These are phyloP conservation scores for Crocallis elinguaria DNA, from an alignment of 2,888 invertebrate genomes.

Conservation along the genomic window DNA sequence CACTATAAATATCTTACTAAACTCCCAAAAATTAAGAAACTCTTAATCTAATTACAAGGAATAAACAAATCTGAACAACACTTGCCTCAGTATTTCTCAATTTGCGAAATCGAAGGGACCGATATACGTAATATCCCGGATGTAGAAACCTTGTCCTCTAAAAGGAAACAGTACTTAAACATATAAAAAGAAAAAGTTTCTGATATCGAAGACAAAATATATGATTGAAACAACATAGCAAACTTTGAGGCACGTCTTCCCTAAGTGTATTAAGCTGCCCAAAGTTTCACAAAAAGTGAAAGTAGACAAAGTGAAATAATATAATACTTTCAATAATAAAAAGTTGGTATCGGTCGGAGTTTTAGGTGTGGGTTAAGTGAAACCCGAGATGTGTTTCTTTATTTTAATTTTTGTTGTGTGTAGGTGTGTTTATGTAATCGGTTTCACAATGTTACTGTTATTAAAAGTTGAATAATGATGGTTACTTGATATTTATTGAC, in stretches of 20 bases:
- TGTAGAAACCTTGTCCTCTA: slow-evolving; percentile 45
- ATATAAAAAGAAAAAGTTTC: slow-evolving; percentile 59
- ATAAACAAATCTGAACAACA: background rate
- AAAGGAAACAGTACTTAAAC: slow-evolving; percentile 56
- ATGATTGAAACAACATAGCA: slow-evolving; percentile 77
- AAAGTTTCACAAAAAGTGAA: slow-evolving; percentile 70
- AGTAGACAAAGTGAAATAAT: slow-evolving; percentile 79
- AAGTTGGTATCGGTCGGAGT: slow-evolving; percentile 67
- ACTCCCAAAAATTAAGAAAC: no score
- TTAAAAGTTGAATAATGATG: no score
- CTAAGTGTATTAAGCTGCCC: slow-evolving; percentile 82
- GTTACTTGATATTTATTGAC: no score
- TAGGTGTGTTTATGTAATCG: slow-evolving; percentile 1
- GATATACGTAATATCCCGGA: slow-evolving; percentile 23
- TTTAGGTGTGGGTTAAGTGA: slow-evolving; percentile 15
- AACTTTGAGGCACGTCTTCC: slow-evolving; percentile 66
- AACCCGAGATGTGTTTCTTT: background rate
- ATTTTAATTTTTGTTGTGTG: slow-evolving; percentile 3
- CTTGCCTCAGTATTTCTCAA: background rate
- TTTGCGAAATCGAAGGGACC: slow-evolving; percentile 15
- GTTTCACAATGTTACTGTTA: no score
- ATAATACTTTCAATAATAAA: slow-evolving; percentile 83
- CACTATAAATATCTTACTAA: no score
- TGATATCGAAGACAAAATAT: slow-evolving; percentile 58
- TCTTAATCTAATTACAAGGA: no score